Evolutionary conservation across 2,797 vertebrate genomes (phyloP), one percentile per base, ranked within the genome.

Genomic region (Benthosema pterotum): DNA sequence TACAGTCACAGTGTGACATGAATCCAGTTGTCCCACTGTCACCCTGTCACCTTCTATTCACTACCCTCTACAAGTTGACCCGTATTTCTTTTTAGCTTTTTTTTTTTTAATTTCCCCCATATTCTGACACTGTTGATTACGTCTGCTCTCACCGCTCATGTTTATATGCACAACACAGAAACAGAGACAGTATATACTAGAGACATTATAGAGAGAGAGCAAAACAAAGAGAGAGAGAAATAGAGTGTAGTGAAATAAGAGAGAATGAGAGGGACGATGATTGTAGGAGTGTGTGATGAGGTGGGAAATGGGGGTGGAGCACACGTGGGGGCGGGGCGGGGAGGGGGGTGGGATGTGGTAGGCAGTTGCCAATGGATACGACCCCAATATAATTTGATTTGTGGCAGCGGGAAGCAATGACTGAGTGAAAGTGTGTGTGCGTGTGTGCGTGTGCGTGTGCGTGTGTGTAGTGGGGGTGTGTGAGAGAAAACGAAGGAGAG

Each of bases 351-450:
- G 18, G 51, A 52, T 63, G 61, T 67, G 75, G 82, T 79, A 83
- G 86, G 61, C 67, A 66, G 91, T 91, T 91, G 91, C 89, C 88
- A 83, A 69, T 91, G 90, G 92, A 91, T 91, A 92, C 90, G 88
- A 89, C 90, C 89, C 89, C 85, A 78, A 88, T 91, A 91, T 93
- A 90, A 92, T 90, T 92, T 89, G 89, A 91, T 90, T 90, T 89
- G 89, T 87, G 85, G 87, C 85, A 83, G 90, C 85, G 86, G 89
- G 84, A 89, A 89, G 85, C 83, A 74, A 81, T 79, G 90, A 89
- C 83, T 79, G 80, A 83, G 83, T 43, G 65, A 79, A 78, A 46
- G 78, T 11, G 48, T 74, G 16, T 15, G 43, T 54, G 59, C 18
- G 50, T 48, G 45, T 11, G 53, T 17, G 8, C 8, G 17, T 38